Percentiles rank a stretch among this genome's conserved stretches.
Evolutionary conservation across 2,113 vertebrate species (phyloP).

Genomic region (Bubo bubo): DNA sequence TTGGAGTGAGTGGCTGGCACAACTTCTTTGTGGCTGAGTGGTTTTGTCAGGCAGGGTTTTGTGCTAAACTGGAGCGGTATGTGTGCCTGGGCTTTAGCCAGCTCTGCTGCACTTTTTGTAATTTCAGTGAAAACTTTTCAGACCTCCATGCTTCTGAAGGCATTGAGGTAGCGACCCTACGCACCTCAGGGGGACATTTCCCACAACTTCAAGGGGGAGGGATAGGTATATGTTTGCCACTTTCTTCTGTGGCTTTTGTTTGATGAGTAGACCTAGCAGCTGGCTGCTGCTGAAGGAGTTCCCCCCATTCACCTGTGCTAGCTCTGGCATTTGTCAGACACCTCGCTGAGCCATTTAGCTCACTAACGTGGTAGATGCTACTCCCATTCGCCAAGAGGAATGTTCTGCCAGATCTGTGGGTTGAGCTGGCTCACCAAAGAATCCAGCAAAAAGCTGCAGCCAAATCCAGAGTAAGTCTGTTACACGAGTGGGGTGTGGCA

Average conservation of each 20-base stretch:
- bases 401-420: background rate
- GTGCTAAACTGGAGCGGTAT: fast-evolving
- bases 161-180: fast-evolving
- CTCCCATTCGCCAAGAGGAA: background rate
- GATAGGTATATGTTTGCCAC: background rate
- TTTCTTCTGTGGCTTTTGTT: background rate
- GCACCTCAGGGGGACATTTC: background rate
- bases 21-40: background rate
- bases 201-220: background rate
- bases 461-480: background rate
- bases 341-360: background rate
- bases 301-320: background rate
- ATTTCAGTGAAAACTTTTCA: background rate
- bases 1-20: background rate
- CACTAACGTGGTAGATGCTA: background rate
- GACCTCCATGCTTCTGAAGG: background rate
- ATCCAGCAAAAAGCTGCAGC: background rate
- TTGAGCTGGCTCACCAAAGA: background rate
- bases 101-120: background rate
- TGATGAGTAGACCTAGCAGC: background rate
- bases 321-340: background rate
- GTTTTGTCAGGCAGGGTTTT: background rate
- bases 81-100: background rate
- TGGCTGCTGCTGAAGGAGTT: background rate
- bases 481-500: background rate